A percentile compares a stretch with the other conserved stretches of the same genome.
phyloP scores from a whole-genome alignment of 2,113 vertebrate species.

The Lota lota region DNA sequence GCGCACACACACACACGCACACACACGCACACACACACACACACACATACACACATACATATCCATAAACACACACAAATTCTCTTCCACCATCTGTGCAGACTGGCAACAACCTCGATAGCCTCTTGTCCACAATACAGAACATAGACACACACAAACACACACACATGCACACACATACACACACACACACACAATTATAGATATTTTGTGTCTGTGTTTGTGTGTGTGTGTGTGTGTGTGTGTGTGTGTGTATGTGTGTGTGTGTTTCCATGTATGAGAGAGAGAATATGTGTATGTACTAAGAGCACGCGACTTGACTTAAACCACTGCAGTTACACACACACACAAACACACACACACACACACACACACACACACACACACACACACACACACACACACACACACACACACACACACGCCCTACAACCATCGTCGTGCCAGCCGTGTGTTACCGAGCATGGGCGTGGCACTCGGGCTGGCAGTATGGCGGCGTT shows the following conservation, averaged over 20 bases:
- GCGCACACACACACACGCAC: no score
- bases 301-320: no score
- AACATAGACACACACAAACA: neutral
- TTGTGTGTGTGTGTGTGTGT: constrained; percentile 3
- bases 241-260: constrained; percentile 6
- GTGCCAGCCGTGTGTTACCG: constrained; percentile 14
- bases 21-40: no score
- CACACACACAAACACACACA: no score
- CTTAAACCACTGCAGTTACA: no score
- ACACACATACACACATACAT: no score
- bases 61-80: no score
- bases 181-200: constrained; percentile 1
- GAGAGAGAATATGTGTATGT: neutral
- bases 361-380: no score
- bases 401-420: no score
- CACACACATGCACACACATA: constrained; percentile 3
- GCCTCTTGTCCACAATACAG: neutral
- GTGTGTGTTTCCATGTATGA: neutral
- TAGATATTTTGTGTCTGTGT: neutral
- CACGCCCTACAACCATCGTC: no score
- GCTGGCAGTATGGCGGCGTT: constrained; percentile 56
- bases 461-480: constrained; percentile 76
- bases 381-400: no score
- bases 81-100: no score
- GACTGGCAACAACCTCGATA: neutral